phyloP scores from a whole-genome alignment of 2,113 vertebrate genomes.

The Amblyornis subalaris region DNA sequence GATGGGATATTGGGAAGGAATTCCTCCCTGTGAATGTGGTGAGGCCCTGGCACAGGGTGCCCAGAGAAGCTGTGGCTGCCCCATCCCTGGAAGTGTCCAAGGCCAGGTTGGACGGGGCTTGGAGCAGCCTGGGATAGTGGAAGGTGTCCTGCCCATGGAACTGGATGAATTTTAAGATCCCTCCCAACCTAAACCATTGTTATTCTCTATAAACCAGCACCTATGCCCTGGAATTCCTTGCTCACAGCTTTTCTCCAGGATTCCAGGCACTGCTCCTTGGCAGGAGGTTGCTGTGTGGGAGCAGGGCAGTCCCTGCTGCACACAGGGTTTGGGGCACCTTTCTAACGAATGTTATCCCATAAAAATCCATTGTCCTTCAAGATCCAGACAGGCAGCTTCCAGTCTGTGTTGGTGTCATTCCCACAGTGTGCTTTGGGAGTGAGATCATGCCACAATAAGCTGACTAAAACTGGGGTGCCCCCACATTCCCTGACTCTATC shows the following conservation, averaged over 20 bases:
- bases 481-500: background rate
- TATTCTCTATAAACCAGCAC: accelerated
- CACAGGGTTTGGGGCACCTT: background rate
- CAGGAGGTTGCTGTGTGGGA: accelerated
- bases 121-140: background rate
- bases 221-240: background rate
- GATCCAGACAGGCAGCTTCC: background rate
- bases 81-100: background rate
- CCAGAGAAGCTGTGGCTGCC: background rate
- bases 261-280: background rate
- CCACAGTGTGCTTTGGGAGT: background rate
- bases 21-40: background rate
- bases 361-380: background rate
- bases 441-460: no score
- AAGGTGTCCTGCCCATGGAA: background rate
- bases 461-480: accelerated
- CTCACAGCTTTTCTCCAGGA: background rate
- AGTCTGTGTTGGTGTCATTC: accelerated
- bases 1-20: background rate
- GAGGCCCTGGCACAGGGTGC: background rate
- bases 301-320: background rate
- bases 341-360: no score
- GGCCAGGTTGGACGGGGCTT: background rate
- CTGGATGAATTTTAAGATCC: background rate
- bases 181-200: background rate